Conservation (phyloP, 1,140 invertebrate genomes). For the Aphis gossypii region DNA sequence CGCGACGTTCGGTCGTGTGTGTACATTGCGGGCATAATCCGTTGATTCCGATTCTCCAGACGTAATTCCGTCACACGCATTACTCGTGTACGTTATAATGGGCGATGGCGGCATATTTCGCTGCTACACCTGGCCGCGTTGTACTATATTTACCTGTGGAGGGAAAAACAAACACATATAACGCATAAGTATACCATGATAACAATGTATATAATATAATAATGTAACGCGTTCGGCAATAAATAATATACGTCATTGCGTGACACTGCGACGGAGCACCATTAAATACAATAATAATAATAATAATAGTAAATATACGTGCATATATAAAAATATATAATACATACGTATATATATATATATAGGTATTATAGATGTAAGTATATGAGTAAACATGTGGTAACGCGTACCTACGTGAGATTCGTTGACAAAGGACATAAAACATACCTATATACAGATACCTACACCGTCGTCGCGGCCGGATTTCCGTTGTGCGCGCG, state of each 20-base stretch:
- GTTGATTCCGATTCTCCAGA: conserved; percentile 41
- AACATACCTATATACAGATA: neutral
- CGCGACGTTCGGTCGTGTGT: neutral
- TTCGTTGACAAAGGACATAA: neutral
- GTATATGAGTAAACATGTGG: neutral
- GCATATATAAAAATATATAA: neutral
- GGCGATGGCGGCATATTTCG: neutral
- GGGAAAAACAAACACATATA: neutral
- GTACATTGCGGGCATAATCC: neutral
- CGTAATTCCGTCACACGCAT: neutral
- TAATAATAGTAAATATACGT: neutral
- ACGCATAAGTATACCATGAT: neutral
- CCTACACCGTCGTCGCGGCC: neutral
- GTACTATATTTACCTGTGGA: neutral
- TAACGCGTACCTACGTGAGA: neutral
- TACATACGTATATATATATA: neutral
- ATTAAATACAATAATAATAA: neutral
- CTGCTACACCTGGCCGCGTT: neutral
- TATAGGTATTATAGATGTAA: no score
- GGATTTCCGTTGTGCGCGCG: neutral
- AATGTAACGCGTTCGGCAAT: neutral
- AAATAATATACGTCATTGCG: neutral
- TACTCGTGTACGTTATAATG: neutral
- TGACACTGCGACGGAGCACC: neutral
- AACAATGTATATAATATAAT: neutral